These are phyloP conservation scores for Brevipalpus yothersi DNA, from an alignment of 1,140 invertebrate genomes.

Conservation along the genomic window DNA sequence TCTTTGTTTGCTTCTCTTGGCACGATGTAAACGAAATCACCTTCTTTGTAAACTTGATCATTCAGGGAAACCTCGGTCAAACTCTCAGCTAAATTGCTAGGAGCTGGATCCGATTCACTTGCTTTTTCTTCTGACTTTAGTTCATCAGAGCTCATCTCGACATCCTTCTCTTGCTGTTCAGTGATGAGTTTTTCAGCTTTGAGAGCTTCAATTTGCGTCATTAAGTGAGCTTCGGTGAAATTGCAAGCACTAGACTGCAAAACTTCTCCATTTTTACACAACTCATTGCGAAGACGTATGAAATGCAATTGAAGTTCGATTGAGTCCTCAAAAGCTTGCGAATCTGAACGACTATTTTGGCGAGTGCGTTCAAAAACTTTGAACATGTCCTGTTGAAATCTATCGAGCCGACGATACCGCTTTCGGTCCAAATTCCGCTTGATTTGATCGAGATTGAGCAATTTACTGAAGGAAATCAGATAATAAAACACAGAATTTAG, in stretches of 20 bases:
- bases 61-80: slow-evolving; percentile 33
- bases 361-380: slow-evolving; percentile 70
- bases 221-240: slow-evolving; percentile 45
- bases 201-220: slow-evolving; percentile 41
- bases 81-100: slow-evolving; percentile 4
- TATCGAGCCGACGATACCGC: slow-evolving; percentile 68
- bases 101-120: slow-evolving; percentile 8
- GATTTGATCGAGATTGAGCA: slow-evolving; percentile 25
- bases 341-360: slow-evolving; percentile 60
- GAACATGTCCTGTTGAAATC: slow-evolving; percentile 92
- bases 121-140: slow-evolving; percentile 5
- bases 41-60: slow-evolving; percentile 44
- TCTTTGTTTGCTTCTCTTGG: slow-evolving; percentile 46
- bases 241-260: slow-evolving; percentile 62
- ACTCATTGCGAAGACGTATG: slow-evolving; percentile 35
- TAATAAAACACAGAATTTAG: background rate
- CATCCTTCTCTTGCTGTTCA: slow-evolving; percentile 44
- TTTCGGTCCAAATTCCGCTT: slow-evolving; percentile 32
- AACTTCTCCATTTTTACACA: slow-evolving; percentile 48
- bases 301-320: slow-evolving; percentile 80
- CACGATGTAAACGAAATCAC: slow-evolving; percentile 74
- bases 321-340: slow-evolving; percentile 70
- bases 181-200: slow-evolving; percentile 47
- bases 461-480: slow-evolving; percentile 6
- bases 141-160: slow-evolving; percentile 23